These are phyloP conservation scores for Sinohyriopsis cumingii DNA, from an alignment of 2,888 invertebrate species.

Conservation along the genomic window DNA sequence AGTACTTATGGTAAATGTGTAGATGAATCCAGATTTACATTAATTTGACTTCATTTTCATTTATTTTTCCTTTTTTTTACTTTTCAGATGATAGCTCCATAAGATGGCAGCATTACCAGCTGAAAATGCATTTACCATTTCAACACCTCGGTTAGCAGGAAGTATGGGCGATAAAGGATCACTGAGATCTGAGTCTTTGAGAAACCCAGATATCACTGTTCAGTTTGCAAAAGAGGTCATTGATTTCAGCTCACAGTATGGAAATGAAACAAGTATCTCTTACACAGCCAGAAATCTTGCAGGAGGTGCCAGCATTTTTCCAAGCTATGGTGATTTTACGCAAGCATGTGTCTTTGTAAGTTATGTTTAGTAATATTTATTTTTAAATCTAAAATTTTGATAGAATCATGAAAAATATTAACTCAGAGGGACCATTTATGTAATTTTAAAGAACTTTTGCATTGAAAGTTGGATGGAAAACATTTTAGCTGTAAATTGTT, in stretches of 20 bases:
- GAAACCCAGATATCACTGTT: constrained; percentile 10
- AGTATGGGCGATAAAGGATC: not conserved
- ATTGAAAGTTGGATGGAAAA: too few species aligned
- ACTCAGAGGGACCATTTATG: too few species aligned
- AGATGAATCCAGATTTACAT: too few species aligned
- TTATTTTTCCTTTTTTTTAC: too few species aligned
- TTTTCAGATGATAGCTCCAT: not conserved
- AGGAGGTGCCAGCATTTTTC: constrained; percentile 85
- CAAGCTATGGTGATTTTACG: constrained; percentile 93
- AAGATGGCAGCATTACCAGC: not conserved
- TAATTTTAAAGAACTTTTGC: too few species aligned
- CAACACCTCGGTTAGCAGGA: not conserved
- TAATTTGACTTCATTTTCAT: too few species aligned
- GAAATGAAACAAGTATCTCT: constrained; percentile 88
- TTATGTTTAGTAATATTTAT: constrained; percentile 3
- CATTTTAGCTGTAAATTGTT: too few species aligned
- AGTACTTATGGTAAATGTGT: too few species aligned
- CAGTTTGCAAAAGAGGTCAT: constrained; percentile 83
- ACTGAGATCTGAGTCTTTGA: not conserved
- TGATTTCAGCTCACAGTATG: constrained; percentile 92
- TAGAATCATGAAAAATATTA: too few species aligned
- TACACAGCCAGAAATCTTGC: constrained; percentile 90
- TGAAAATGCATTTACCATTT: not conserved
- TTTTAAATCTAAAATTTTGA: not conserved
- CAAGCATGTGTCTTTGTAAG: constrained; percentile 90